phyloP scores from a whole-genome alignment of 2,888 invertebrate species.

The Meiosimyza platycephala region DNA sequence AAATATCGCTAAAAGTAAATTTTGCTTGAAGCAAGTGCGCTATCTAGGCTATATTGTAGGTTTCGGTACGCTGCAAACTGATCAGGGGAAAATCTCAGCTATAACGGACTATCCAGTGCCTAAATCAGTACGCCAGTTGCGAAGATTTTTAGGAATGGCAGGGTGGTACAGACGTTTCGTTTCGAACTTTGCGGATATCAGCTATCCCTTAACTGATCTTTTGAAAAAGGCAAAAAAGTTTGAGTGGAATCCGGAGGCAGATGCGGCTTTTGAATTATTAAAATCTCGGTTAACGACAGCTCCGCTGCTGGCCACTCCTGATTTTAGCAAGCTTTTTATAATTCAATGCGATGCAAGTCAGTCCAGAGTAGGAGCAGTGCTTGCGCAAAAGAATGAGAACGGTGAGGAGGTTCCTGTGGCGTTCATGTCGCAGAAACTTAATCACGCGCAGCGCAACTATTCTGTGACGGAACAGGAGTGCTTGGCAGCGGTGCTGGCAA shows the following conservation, averaged over 20 bases:
- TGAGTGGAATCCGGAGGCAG: background rate
- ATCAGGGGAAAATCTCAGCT: background rate
- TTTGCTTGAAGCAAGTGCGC: background rate
- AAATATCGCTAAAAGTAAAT: background rate
- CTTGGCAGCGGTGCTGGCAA: constrained; percentile 35
- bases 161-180: constrained; percentile 3
- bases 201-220: background rate
- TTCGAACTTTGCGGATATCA: background rate
- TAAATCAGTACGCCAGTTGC: constrained; percentile 1
- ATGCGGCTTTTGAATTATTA: too few relatives aligned
- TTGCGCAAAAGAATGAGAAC: constrained; percentile 31
- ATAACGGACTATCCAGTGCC: background rate
- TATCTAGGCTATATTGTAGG: constrained; percentile 4
- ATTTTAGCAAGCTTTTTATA: constrained; percentile 25
- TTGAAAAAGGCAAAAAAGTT: background rate
- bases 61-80: background rate
- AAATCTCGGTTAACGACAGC: constrained; percentile 20
- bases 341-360: too few relatives aligned
- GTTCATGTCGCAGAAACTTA: constrained; percentile 36
- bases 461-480: constrained; percentile 43
- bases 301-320: constrained; percentile 37
- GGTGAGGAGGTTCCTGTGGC: constrained; percentile 35
- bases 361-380: background rate
- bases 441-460: constrained; percentile 40
- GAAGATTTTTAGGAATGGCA: constrained; percentile 2